Base-by-base conservation (phyloP, 1,140 invertebrate genomes). In the Amphibalanus amphitrite region DNA sequence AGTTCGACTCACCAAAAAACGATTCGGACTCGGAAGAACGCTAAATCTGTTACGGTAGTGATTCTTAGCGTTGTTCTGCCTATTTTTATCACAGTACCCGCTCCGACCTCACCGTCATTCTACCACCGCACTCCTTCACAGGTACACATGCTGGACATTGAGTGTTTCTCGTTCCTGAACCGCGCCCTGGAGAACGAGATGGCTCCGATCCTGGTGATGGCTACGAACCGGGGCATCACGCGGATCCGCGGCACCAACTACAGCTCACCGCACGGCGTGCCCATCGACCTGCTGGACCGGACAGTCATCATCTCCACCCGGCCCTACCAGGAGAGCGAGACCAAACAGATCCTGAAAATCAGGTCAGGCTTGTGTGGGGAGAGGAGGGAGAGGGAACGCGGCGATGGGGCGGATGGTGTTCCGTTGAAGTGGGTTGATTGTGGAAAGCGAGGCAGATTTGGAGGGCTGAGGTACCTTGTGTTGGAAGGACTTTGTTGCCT, bases 101-200 rank as follows among this genome's bases (percentile, higher is more conserved):
- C n/a, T n/a, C n/a, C n/a, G n/a, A n/a, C n/a, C n/a, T 38, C 38
- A 38, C 38, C 38, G 38, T 8, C 6, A 6, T 38, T 6, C 38
- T 76, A 85, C 69, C 84, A 84, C 75, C 81, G 85, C 74, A n/a
- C n/a, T n/a, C 83, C 84, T 75, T n/a, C n/a, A n/a, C 84, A 91
- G 85, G 93, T 94, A 0, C 97, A 99, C 78, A 98, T 99, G 95
- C 81, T 99, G 73, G 97, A 99, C 77, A 94, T 99, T 69, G 96
- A 99, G 80, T 98, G 96, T 79, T 99, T 99, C 82, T 98, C 95
- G 0, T 99, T 93, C 80, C 81, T 98, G 0, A 99, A 99, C 82
- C 86, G 96, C 69, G 95, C 95, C 0, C 80, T 99, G 29, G 97
- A 99, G 79, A 91, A 91, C 75, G 96, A 98, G 77, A 95, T 98